Conservation (phyloP, 2,113 vertebrate genomes). For the Equus przewalskii region DNA sequence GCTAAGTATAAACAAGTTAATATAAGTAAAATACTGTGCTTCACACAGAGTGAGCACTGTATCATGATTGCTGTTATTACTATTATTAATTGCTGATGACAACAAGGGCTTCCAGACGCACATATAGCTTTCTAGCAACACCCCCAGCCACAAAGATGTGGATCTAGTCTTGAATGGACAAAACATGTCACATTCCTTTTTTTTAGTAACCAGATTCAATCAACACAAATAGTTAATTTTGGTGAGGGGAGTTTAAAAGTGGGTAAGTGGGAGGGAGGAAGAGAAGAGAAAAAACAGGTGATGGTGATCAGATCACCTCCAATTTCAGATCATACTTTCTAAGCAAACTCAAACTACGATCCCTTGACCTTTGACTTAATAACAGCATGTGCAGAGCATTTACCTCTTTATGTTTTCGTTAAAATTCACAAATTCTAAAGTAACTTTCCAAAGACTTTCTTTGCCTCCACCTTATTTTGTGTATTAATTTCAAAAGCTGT, state of each 20-base stretch:
- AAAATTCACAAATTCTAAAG: conserved; percentile 31
- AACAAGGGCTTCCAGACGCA: neutral
- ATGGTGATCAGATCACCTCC: neutral
- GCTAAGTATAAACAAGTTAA: neutral
- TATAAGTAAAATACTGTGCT: neutral
- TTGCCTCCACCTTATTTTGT: neutral
- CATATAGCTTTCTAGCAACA: neutral
- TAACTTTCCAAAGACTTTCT: conserved; percentile 18
- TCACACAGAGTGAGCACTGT: neutral
- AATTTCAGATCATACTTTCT: neutral
- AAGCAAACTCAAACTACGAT: neutral
- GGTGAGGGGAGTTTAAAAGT: neutral
- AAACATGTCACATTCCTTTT: neutral
- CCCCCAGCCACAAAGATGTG: neutral
- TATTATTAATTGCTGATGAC: neutral
- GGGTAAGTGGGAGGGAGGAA: neutral
- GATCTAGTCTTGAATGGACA: neutral
- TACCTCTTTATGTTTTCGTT: neutral
- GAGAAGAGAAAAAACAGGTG: neutral
- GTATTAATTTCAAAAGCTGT: neutral
- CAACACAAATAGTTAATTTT: neutral
- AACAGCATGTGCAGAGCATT: neutral
- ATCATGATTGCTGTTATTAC: neutral
- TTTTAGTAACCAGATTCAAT: neutral
- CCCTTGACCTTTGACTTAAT: neutral